A percentile compares a stretch with the other conserved stretches of the same genome.
These are phyloP conservation scores for Passer montanus DNA, from an alignment of 2,113 vertebrate species.

Conservation along the genomic window DNA sequence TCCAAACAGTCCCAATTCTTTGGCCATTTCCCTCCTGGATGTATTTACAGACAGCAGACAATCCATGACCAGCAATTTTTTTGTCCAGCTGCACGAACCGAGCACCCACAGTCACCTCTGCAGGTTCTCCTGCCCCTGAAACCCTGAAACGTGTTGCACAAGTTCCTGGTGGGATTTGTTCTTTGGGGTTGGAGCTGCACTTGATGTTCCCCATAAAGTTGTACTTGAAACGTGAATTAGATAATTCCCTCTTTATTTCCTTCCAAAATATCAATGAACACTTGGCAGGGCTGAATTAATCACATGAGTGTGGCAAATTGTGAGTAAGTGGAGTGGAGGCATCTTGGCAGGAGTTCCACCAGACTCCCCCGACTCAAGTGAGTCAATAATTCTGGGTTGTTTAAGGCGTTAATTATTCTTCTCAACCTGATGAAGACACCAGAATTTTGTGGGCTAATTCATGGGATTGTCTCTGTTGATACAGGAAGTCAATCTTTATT, in stretches of 20 bases:
- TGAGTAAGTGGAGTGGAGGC: neutral
- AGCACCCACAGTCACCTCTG: neutral
- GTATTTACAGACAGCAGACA: neutral
- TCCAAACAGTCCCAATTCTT: neutral
- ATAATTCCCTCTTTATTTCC: neutral
- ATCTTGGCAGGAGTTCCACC: neutral
- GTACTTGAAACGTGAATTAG: neutral
- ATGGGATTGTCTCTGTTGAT: neutral
- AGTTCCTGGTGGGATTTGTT: neutral
- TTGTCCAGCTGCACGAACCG: neutral
- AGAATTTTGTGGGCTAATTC: neutral
- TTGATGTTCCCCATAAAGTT: neutral
- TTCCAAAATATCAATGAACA: neutral
- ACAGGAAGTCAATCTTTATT: neutral
- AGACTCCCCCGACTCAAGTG: neutral
- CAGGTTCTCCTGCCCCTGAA: neutral
- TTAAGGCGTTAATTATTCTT: neutral
- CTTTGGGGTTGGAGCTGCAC: neutral
- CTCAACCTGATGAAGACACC: neutral
- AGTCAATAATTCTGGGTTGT: neutral
- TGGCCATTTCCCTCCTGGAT: neutral
- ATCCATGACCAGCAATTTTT: neutral
- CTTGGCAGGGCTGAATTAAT: neutral
- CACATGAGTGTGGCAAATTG: neutral
- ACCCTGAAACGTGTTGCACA: accelerated